phyloP scores from a whole-genome alignment of 2,888 invertebrate species.

The Epirrhoe alternata region DNA sequence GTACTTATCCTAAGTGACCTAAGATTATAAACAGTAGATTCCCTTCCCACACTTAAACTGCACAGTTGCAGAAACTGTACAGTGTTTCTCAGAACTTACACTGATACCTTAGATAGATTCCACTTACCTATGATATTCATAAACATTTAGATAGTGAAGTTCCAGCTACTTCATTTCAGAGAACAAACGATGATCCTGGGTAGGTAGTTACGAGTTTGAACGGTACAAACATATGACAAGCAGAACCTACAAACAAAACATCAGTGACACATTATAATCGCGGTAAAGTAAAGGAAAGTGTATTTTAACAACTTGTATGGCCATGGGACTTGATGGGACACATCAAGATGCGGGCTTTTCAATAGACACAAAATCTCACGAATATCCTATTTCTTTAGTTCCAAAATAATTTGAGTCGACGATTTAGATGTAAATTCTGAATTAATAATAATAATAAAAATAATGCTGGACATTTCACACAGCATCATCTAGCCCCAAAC shows the following conservation, averaged over 20 bases:
- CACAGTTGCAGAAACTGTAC: background rate
- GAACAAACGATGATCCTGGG: slow-evolving; percentile 2
- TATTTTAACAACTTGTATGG: background rate
- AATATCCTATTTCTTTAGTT: slow-evolving; percentile 30
- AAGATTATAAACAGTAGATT: background rate
- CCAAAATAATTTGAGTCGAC: background rate
- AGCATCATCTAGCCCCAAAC: no score
- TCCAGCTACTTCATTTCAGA: slow-evolving; percentile 14
- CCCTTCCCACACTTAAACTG: background rate
- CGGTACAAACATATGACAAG: no score
- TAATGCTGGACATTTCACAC: no score
- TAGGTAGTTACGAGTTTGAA: background rate
- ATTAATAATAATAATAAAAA: background rate
- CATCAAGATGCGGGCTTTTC: slow-evolving; percentile 29
- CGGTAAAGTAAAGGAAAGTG: background rate
- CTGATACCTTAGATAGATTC: slow-evolving; percentile 6
- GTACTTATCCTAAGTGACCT: background rate
- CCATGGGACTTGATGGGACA: no score
- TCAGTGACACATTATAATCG: background rate
- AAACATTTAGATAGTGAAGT: slow-evolving; percentile 5
- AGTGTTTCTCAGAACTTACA: background rate
- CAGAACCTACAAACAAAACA: no score
- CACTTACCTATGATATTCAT: background rate
- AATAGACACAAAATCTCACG: slow-evolving; percentile 30
- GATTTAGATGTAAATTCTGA: background rate